These are phyloP conservation scores for Aplochiton taeniatus DNA, from an alignment of 2,797 vertebrate genomes.

Conservation along the genomic window DNA sequence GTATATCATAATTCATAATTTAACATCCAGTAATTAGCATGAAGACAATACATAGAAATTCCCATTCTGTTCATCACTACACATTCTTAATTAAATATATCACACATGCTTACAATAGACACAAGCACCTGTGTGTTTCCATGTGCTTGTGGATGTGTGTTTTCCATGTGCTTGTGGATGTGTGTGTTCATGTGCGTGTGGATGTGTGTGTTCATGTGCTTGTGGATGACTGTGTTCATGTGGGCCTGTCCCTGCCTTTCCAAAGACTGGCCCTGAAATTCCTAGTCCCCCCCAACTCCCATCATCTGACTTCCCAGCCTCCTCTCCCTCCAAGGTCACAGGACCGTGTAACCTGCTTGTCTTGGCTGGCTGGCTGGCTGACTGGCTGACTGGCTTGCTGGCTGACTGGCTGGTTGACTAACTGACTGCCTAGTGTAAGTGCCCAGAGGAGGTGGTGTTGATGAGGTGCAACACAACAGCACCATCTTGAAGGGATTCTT, in stretches of 20 bases:
- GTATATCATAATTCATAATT: too few species aligned
- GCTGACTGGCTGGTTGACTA: constrained; percentile 62
- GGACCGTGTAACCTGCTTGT: too few species aligned
- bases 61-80: too few species aligned
- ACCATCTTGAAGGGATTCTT: constrained; percentile 72
- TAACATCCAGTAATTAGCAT: too few species aligned
- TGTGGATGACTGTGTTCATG: not conserved
- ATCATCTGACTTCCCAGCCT: too few species aligned
- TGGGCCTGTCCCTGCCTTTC: constrained; percentile 6
- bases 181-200: constrained; percentile 10
- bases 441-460: constrained; percentile 58
- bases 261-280: constrained; percentile 17
- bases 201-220: not conserved
- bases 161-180: not conserved
- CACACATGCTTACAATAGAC: too few species aligned
- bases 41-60: too few species aligned
- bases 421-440: constrained; percentile 22
- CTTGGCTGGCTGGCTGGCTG: too few species aligned
- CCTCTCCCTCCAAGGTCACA: too few species aligned
- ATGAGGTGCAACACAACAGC: constrained; percentile 42
- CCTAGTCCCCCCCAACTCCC: not conserved
- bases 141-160: constrained; percentile 9
- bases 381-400: not conserved
- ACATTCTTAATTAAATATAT: too few species aligned
- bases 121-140: too few species aligned